Evolutionary conservation across 2,113 vertebrate species (phyloP).

Genomic region (Microtus oregoni): DNA sequence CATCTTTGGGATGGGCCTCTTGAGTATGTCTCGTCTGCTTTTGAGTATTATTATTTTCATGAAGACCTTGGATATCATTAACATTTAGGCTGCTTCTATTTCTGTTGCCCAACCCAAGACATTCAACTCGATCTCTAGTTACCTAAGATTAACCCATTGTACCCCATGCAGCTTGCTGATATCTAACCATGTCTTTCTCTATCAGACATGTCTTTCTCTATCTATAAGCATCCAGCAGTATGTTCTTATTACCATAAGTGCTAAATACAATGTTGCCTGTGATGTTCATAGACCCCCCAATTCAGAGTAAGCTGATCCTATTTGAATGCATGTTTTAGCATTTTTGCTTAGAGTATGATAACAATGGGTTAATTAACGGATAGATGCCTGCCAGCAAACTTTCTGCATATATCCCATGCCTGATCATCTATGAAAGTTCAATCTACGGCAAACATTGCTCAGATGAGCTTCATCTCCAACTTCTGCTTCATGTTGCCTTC

Average conservation of each 20-base stretch:
- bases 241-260: not conserved
- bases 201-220: not conserved
- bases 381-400: not conserved
- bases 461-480: not conserved
- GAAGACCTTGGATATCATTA: not conserved
- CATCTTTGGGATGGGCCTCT: not conserved
- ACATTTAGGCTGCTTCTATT: conserved; percentile 14
- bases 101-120: not conserved
- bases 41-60: not conserved
- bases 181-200: not conserved
- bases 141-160: not conserved
- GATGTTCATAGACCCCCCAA: not conserved
- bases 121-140: not conserved
- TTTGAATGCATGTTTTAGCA: not conserved
- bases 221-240: not conserved
- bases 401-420: not conserved
- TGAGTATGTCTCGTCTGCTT: not conserved
- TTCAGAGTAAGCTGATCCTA: not conserved
- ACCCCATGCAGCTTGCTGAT: not conserved
- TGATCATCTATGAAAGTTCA: not conserved
- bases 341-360: not conserved
- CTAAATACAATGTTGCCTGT: not conserved
- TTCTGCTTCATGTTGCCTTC: conserved; percentile 51
- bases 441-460: not conserved
- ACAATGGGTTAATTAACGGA: not conserved